Evolutionary conservation across 1,140 invertebrate genomes (phyloP).

Genomic region (Chlorops oryzae): DNA sequence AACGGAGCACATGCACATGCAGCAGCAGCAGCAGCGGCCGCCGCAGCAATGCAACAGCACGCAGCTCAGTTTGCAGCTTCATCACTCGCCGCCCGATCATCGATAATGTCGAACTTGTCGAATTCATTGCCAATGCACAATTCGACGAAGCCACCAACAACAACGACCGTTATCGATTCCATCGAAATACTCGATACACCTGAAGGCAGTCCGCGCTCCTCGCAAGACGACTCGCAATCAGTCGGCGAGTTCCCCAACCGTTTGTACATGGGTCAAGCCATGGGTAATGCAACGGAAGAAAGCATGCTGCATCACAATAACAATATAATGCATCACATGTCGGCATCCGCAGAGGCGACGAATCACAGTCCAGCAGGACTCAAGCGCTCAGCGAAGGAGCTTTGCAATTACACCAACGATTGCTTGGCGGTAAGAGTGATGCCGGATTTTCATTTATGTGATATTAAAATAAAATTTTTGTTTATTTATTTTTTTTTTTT

Average conservation of each 20-base stretch:
- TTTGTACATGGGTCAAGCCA: no score
- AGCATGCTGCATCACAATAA: no score
- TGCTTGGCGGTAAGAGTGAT: no score
- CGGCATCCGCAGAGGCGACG: no score
- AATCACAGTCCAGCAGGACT: no score
- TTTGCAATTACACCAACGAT: no score
- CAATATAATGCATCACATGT: no score
- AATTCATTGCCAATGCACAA: neutral
- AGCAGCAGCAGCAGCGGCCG: neutral
- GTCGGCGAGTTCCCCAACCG: no score
- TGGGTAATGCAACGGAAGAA: no score
- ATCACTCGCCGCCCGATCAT: neutral
- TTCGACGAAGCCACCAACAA: neutral
- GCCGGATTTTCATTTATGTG: no score
- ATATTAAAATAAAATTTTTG: no score
- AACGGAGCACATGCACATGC: constrained; percentile 21
- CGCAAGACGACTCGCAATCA: constrained; percentile 11
- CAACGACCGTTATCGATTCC: constrained; percentile 29
- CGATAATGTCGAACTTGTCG: neutral
- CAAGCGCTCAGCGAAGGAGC: no score
- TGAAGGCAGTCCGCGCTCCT: constrained; percentile 32
- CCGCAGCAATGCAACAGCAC: constrained; percentile 2
- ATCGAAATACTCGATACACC: constrained; percentile 44
- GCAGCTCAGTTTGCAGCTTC: neutral
- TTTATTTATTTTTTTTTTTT: neutral